Evolutionary conservation across 2,888 invertebrate species (phyloP), one percentile per base, ranked within the genome.

Genomic region (Syritta pipiens): DNA sequence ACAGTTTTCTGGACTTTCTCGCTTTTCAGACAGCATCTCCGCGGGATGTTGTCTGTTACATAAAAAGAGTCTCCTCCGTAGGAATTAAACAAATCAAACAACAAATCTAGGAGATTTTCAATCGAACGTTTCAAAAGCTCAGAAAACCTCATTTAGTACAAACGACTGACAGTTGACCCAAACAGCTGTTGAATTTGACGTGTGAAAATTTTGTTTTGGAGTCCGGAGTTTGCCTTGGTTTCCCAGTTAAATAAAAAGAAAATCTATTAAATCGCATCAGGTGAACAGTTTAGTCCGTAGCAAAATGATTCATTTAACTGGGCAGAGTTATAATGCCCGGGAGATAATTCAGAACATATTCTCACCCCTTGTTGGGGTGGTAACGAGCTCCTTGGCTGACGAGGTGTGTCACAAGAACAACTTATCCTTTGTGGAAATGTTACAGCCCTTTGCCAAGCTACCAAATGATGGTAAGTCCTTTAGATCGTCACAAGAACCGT

Each of bases 321-420:
- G 92, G 83, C 92, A 91, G 84, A 93, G 91, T 85, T 90, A 91
- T 84, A 93, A 93, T 84, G 92, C 95, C 2, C 93, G 95, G 84
- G 97, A 97, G 89, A 95, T 97, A 87, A 95, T 97, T 82, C 94
- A 95, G 89, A 94, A 93, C 88, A 93, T 96, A 37, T 98, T 97
- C 89, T 95, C 95, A 44, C 97, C 98, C 0, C 92, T 95, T 88
- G 92, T 98, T 82, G 97, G 96, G 49, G 94, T 96, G 19, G 90
- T 97, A 82, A 94, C 94, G 85, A 96, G 96, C 85, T 90, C 93
- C 37, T 92, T 93, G 87, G 97, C 96, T 7, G 96, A 97, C 84
- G 92, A 93, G 85, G 90, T 95, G 65, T 96, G 97, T 85, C 93
- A 93, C 83, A 97, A 96, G 86, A 98, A 97, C 89, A 96, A 97